Conservation (phyloP, 1,140 invertebrate genomes). For the Eurosta solidaginis region DNA sequence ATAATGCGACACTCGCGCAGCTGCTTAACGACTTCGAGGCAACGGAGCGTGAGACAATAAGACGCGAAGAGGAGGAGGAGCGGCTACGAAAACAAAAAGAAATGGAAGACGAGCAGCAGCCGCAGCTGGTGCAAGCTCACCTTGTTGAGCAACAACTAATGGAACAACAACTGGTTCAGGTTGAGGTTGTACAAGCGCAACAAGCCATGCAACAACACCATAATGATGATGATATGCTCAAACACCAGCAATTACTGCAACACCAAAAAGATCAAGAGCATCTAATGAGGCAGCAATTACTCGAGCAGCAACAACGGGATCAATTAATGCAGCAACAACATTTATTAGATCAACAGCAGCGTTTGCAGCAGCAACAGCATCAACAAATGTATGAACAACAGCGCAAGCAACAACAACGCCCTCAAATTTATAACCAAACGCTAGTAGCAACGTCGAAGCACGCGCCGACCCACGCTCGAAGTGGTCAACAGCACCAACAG, state of each 20-base stretch:
- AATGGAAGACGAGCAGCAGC: not conserved
- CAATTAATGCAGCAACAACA: not conserved
- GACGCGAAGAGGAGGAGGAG: not conserved
- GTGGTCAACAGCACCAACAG: not conserved
- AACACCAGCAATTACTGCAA: not conserved
- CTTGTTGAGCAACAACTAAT: not conserved
- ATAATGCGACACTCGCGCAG: not conserved
- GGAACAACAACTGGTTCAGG: not conserved
- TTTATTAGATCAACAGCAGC: not conserved
- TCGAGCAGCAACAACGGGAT: not conserved
- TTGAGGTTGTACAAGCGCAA: not conserved
- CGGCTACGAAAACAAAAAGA: not conserved
- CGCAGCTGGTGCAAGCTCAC: not conserved
- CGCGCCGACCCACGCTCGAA: not conserved
- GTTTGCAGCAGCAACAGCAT: not conserved
- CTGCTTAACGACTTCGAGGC: conserved; percentile 9
- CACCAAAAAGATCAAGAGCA: not conserved
- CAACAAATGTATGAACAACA: conserved; percentile 29
- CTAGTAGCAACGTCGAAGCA: not conserved
- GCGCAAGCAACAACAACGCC: not conserved
- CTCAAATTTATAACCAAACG: not conserved
- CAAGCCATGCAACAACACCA: not conserved
- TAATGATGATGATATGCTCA: not conserved
- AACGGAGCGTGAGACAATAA: not conserved
- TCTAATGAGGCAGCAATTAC: not conserved